Evolutionary conservation across 2,797 vertebrate genomes (phyloP), one percentile per base, ranked within the genome.

Genomic region (Fistularia commersonii): DNA sequence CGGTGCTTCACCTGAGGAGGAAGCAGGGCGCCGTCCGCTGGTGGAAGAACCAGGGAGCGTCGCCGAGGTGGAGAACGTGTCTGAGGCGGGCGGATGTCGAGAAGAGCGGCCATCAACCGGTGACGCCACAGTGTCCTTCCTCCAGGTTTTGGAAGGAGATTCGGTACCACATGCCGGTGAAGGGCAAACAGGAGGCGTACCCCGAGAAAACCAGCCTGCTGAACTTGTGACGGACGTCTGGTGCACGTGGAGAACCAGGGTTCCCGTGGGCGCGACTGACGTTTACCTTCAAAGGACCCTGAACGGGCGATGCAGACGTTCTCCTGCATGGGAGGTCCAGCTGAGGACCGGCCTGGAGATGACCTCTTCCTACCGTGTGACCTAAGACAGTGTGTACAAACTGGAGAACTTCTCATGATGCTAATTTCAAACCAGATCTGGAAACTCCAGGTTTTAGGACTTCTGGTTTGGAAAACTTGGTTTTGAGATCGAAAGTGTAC

Each of bases 81-180:
- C 58, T 6, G 50, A 64, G 35, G 36, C 34, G 5, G 35, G 50
- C 48, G 8, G 56, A 62, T 0, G 48, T 15, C 8, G 57, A 74
- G 56, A 57, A 56, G 14, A 3, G 6, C 3, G 54, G 35, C 53
- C 32, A 40, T 9, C 35, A 49, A 77, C 56, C 68, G 60, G 32
- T 73, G 0, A 23, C 56, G 1, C 73, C 66, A 13, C 67, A 83
- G 36, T 63, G 54, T 0, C 81, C 91, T 33, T 84, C 87, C 14
- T 87, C 89, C 41, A 90, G 76, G 34, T 97, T 97, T 76, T 98
- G 96, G 95, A 97, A 94, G 66, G 85, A 93, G n/a, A 76, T 98
- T 12, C 84, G 90, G 45, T 98, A 95, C 61, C 78, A 88, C 8
- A 97, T 98, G 96, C 95, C 96, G 0, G 77, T 90, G 32, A 80